These are phyloP conservation scores for Chalcis sispes DNA, from an alignment of 2,888 invertebrate species.

Conservation along the genomic window DNA sequence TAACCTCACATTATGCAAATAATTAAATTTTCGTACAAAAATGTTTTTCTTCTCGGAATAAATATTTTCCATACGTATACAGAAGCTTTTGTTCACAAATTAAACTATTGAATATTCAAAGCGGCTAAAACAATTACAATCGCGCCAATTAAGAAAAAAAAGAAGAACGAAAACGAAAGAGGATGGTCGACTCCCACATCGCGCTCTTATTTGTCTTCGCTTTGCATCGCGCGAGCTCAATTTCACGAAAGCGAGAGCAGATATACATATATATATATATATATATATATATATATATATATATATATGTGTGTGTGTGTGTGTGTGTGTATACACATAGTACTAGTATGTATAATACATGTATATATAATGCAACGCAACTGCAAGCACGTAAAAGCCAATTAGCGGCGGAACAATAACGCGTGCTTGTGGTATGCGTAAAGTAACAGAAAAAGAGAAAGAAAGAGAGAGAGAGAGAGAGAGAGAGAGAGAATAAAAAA, in stretches of 20 bases:
- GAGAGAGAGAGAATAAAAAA: neutral
- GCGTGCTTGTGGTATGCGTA: neutral
- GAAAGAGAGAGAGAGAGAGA: neutral
- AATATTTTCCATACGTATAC: too few relatives aligned
- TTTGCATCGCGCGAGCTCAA: neutral
- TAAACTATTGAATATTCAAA: too few relatives aligned
- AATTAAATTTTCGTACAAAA: too few relatives aligned
- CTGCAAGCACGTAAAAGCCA: slow-evolving; percentile 47
- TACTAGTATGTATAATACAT: too few relatives aligned
- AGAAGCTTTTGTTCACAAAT: too few relatives aligned
- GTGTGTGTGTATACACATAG: too few relatives aligned
- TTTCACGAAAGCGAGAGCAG: too few relatives aligned
- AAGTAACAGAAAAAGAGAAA: neutral
- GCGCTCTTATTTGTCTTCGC: slow-evolving; percentile 37
- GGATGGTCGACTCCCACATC: neutral
- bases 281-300: too few relatives aligned
- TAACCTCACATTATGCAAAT: too few relatives aligned
- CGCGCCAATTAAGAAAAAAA: slow-evolving; percentile 6
- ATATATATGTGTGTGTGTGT: too few relatives aligned
- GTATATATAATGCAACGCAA: slow-evolving; percentile 7
- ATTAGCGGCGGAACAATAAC: slow-evolving; percentile 55
- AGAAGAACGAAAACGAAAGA: neutral
- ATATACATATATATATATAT: too few relatives aligned
- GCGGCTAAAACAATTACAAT: slow-evolving; percentile 16
- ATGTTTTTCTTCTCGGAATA: too few relatives aligned